Percentiles rank a stretch among this genome's conserved stretches.
Conservation (phyloP, 1,140 invertebrate genomes). For the Charaxes varanes region DNA sequence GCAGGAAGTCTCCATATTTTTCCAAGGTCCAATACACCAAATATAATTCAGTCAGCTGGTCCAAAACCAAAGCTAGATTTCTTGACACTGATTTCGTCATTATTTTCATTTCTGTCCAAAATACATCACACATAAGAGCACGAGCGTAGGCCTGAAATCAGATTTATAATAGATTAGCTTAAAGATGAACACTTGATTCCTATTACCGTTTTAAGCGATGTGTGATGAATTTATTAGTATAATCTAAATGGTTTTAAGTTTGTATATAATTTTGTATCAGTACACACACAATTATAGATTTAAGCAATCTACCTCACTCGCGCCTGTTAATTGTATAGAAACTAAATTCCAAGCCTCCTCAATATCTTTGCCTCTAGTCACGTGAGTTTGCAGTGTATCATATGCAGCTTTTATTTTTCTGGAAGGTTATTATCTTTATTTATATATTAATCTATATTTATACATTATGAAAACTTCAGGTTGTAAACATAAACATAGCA, state of each 20-base stretch:
- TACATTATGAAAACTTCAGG: slow-evolving; percentile 4
- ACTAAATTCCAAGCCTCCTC: slow-evolving; percentile 90
- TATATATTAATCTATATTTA: slow-evolving; percentile 1
- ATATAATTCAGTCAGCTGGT: slow-evolving; percentile 46
- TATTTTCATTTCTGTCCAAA: slow-evolving; percentile 18
- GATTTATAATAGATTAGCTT: not conserved
- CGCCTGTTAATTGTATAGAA: slow-evolving; percentile 84
- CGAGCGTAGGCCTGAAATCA: slow-evolving; percentile 37
- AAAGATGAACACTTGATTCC: too few relatives aligned
- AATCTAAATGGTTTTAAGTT: too few relatives aligned
- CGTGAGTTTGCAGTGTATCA: slow-evolving; percentile 11
- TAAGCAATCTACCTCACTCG: slow-evolving; percentile 77
- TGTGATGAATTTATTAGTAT: too few relatives aligned
- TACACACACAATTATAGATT: slow-evolving; percentile 4
- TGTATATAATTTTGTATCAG: too few relatives aligned
- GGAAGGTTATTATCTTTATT: not conserved
- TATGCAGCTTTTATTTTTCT: slow-evolving; percentile 13
- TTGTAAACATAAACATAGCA: too few relatives aligned
- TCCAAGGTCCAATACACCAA: slow-evolving; percentile 48
- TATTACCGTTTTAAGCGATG: too few relatives aligned
- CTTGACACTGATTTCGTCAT: slow-evolving; percentile 22
- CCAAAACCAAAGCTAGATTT: slow-evolving; percentile 30
- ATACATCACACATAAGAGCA: slow-evolving; percentile 6
- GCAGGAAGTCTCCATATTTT: slow-evolving; percentile 41
- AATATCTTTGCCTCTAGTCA: slow-evolving; percentile 15